Percentiles rank a stretch among this genome's conserved stretches.
Evolutionary conservation across 2,113 vertebrate species (phyloP).

Genomic region (Camarhynchus parvulus): DNA sequence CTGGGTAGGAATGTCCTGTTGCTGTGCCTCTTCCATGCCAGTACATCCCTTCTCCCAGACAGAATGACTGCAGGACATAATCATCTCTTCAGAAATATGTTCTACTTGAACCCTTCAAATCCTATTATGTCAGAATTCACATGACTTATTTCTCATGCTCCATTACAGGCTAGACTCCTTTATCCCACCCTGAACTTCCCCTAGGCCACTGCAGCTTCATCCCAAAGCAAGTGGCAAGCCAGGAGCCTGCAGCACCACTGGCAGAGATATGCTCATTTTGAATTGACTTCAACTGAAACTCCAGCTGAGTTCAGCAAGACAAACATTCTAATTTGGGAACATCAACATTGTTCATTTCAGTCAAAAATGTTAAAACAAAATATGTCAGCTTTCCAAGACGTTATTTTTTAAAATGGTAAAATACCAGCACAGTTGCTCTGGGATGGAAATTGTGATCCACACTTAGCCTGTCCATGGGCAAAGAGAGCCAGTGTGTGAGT

Average conservation of each 20-base stretch:
- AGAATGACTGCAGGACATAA: not conserved
- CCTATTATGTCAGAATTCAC: not conserved
- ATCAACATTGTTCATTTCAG: not conserved
- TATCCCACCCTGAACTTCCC: not conserved
- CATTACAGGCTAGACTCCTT: not conserved
- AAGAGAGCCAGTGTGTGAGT: not conserved
- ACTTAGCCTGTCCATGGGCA: not conserved
- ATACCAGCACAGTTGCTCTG: not conserved
- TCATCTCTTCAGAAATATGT: not conserved
- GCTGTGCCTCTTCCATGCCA: not conserved
- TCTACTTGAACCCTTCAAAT: constrained; percentile 3
- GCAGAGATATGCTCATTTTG: not conserved
- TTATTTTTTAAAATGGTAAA: not conserved
- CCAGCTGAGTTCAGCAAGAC: not conserved
- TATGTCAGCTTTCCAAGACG: not conserved
- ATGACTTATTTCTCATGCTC: not conserved
- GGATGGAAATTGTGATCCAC: not conserved
- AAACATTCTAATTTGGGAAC: not conserved
- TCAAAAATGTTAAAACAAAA: constrained; percentile 21
- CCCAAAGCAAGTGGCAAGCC: not conserved
- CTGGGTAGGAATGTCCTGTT: not conserved
- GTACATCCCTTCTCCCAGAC: not conserved
- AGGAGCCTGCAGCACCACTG: not conserved
- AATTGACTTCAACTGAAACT: not conserved
- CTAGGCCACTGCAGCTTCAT: not conserved